Evolutionary conservation across 2,797 vertebrate genomes (phyloP).

Genomic region (Muscicapa striata): DNA sequence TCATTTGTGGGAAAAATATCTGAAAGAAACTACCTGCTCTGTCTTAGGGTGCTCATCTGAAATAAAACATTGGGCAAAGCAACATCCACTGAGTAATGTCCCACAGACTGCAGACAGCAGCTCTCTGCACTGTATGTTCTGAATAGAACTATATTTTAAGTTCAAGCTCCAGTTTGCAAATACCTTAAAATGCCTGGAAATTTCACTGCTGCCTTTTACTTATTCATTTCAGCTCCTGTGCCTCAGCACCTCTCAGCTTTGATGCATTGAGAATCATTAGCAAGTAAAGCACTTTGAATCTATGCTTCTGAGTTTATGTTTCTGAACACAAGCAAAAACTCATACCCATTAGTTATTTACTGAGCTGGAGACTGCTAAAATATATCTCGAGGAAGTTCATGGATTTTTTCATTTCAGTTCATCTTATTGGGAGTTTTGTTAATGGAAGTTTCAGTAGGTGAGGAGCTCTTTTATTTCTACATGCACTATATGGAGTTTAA

Average conservation of each 20-base stretch:
- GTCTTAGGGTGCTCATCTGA: not conserved
- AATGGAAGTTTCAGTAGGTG: slow-evolving; percentile 58
- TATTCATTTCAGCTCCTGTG: not conserved
- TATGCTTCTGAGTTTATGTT: not conserved
- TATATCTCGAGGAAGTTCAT: slow-evolving; percentile 4
- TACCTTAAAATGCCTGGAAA: not conserved
- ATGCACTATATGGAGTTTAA: not conserved
- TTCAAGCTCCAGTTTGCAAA: not conserved
- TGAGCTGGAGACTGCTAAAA: slow-evolving; percentile 30
- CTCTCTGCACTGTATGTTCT: not conserved
- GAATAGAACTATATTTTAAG: not conserved
- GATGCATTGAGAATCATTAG: not conserved
- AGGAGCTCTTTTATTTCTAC: slow-evolving; percentile 40
- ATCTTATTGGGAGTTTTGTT: slow-evolving; percentile 40
- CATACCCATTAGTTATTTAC: slow-evolving; percentile 46
- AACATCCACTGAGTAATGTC: not conserved
- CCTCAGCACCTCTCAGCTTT: not conserved
- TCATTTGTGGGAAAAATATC: not conserved
- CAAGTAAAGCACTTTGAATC: not conserved
- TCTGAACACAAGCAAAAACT: slow-evolving; percentile 10
- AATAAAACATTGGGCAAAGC: not conserved
- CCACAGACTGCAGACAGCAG: not conserved
- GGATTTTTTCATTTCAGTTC: slow-evolving; percentile 52
- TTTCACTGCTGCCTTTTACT: not conserved
- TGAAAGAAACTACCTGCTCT: not conserved